Base-by-base conservation (phyloP, 2,113 vertebrate genomes). In the Ceyx cyanopectus region DNA sequence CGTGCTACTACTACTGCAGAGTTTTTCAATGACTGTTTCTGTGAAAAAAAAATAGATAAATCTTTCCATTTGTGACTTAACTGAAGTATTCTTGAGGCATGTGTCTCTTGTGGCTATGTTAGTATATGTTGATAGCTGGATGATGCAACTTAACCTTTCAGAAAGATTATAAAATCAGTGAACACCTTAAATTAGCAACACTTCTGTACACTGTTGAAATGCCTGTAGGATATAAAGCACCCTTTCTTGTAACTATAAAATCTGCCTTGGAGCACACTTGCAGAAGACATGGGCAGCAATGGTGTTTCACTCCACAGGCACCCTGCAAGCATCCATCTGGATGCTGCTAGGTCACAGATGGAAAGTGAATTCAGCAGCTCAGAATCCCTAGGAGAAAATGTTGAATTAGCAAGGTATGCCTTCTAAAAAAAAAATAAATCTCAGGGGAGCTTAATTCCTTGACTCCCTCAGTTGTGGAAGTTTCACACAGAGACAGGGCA, bases 321-420 rank as follows among this genome's bases (percentile, higher is more conserved):
- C 61, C 92, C 92, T 78, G 79, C 6, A 2, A 90, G 65, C 51
- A 48, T 78, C 90, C 93, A 67, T 94, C 88, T 96, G 88, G 85
- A 87, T 32, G 41, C 68, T 85, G 82, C 41, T 81, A 75, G 88
- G 72, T 73, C 65, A 83, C 90, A 94, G 92, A 92, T 89, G 88
- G 92, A 81, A 83, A 90, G 68, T 19, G 73, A 88, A 43, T 67
- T 95, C 70, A 79, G 79, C 72, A 92, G 63, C 56, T 79, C 67
- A 41, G 50, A 84, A 84, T 76, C 58, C 76, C 80, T 48, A 10
- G 61, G 57, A 90, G 76, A 90, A 94, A 94, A 87, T 2, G 16
- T 51, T 74, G 51, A 85, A 73, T 67, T 67, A 83, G 53, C 56
- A 80, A 87, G 29, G 66, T 67, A 45, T 5, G 12, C 34, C 62